These are phyloP conservation scores for Halisarca cf. caerulea DNA, from an alignment of 37 sponge, comb jelly and placozoan genomes.

Conservation along the genomic window DNA sequence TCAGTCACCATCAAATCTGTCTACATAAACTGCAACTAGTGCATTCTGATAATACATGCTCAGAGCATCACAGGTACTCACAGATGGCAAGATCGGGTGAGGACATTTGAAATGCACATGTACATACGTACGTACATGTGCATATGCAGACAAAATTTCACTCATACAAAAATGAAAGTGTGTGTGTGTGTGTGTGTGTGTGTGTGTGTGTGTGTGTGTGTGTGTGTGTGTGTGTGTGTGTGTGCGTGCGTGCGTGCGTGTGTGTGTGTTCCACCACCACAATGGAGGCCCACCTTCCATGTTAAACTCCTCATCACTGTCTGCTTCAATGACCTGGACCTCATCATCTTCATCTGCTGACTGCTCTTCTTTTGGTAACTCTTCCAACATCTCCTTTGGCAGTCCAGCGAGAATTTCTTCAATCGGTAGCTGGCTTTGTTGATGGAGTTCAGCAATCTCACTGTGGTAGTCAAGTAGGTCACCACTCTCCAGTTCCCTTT, in stretches of 20 bases:
- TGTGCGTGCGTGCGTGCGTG: no score
- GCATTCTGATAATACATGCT: neutral
- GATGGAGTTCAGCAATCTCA: slow-evolving; percentile 76
- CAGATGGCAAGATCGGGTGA: no score
- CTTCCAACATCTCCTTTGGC: slow-evolving; percentile 63
- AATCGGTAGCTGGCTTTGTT: slow-evolving; percentile 85
- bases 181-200: no score
- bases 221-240: no score
- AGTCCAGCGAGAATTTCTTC: slow-evolving; percentile 80
- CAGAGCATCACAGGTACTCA: neutral
- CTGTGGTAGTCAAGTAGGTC: slow-evolving; percentile 49
- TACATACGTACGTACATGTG: no score
- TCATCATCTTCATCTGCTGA: neutral
- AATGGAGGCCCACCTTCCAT: no score
- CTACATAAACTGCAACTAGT: neutral
- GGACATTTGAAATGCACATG: no score
- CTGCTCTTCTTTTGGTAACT: neutral
- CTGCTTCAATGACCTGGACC: neutral
- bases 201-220: no score
- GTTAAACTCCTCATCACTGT: slow-evolving; percentile 26
- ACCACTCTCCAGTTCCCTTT: slow-evolving; percentile 42
- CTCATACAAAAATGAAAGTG: no score
- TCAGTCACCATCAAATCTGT: no score
- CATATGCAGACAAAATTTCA: no score
- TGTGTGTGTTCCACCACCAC: no score